phyloP scores from a whole-genome alignment of 2,888 invertebrate genomes.

The Lasioglossum malachurum region DNA sequence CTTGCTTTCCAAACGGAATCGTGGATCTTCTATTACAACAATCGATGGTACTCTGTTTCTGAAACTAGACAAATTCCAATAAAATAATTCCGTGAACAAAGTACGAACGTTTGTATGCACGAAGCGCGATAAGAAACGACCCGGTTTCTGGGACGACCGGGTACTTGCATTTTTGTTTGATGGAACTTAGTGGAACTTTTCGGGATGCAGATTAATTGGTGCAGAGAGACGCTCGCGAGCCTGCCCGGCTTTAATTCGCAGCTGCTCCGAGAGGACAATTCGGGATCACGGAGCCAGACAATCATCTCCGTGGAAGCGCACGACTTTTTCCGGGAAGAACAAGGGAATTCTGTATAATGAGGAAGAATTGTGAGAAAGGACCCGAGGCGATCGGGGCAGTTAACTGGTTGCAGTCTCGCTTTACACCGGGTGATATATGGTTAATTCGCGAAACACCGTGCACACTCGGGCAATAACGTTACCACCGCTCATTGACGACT shows the following conservation, averaged over 20 bases:
- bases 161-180: constrained; percentile 8
- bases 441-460: constrained; percentile 65
- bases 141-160: neutral
- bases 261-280: neutral
- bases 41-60: too few species aligned
- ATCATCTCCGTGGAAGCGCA: constrained; percentile 47
- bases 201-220: constrained; percentile 6
- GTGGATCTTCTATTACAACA: neutral
- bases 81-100: neutral
- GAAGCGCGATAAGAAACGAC: neutral
- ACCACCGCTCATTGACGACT: constrained; percentile 51
- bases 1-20: neutral
- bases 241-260: neutral
- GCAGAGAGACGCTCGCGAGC: neutral
- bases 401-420: constrained; percentile 64
- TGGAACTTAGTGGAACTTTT: neutral
- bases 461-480: constrained; percentile 57
- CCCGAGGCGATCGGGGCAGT: constrained; percentile 55
- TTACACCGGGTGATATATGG: constrained; percentile 60
- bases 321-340: constrained; percentile 60
- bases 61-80: neutral
- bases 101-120: neutral
- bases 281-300: constrained; percentile 16
- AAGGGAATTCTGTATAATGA: constrained; percentile 60
- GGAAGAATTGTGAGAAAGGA: constrained; percentile 57